These are phyloP conservation scores for Sylvicola cinctus DNA, from an alignment of 2,888 invertebrate genomes.

Conservation along the genomic window DNA sequence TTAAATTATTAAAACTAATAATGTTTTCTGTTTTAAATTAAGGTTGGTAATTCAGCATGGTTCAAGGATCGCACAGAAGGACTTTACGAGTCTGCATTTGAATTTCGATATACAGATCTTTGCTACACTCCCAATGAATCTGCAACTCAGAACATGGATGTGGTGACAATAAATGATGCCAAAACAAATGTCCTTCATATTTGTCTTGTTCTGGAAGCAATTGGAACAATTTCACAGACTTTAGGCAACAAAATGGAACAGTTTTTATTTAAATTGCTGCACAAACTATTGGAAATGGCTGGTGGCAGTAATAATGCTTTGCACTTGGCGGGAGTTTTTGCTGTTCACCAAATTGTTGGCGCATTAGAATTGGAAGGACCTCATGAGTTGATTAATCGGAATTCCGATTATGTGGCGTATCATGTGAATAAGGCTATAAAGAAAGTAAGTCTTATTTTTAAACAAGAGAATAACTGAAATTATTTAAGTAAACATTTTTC, in stretches of 20 bases:
- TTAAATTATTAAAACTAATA: slow-evolving; percentile 9
- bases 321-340: slow-evolving; percentile 35
- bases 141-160: neutral
- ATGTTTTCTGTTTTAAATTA: neutral
- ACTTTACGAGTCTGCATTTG: slow-evolving; percentile 22
- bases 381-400: slow-evolving; percentile 38
- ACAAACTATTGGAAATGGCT: slow-evolving; percentile 46
- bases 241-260: slow-evolving; percentile 32
- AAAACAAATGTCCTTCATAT: slow-evolving; percentile 42
- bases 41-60: slow-evolving; percentile 13
- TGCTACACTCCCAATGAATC: slow-evolving; percentile 7
- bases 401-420: slow-evolving; percentile 54
- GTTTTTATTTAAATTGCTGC: slow-evolving; percentile 42
- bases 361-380: slow-evolving; percentile 34
- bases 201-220: slow-evolving; percentile 47
- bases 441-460: slow-evolving; percentile 21
- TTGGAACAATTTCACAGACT: slow-evolving; percentile 37
- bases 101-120: slow-evolving; percentile 18
- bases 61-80: slow-evolving; percentile 21
- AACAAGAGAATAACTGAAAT: neutral
- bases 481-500: slow-evolving; percentile 5
- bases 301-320: slow-evolving; percentile 43
- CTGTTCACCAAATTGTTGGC: slow-evolving; percentile 33
- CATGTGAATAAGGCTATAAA: slow-evolving; percentile 44
- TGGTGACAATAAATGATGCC: slow-evolving; percentile 22